These are phyloP conservation scores for Acropora tenuis DNA, from an alignment of 64 coral and sea anemone genomes.

Conservation along the genomic window DNA sequence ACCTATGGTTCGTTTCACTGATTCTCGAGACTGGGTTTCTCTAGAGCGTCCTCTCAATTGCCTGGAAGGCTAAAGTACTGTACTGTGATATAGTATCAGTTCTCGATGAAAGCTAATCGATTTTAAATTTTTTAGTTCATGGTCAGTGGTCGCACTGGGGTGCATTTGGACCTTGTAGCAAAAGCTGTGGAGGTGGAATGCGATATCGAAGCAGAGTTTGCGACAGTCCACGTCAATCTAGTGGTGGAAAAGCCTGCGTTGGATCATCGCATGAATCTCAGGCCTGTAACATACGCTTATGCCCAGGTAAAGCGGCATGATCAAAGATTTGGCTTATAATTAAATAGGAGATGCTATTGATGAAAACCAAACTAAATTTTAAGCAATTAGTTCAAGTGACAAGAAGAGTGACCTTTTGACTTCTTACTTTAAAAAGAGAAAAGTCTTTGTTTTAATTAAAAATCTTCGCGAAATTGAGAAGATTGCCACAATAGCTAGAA, in stretches of 20 bases:
- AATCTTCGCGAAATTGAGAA: too few species aligned
- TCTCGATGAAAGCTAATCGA: neutral
- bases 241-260: conserved; percentile 18
- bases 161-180: conserved; percentile 15
- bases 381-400: too few species aligned
- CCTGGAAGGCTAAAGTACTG: too few species aligned
- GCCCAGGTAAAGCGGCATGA: conserved; percentile 27
- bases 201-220: conserved; percentile 13
- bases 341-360: neutral
- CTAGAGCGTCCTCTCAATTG: too few species aligned
- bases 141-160: conserved; percentile 38
- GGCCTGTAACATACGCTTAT: conserved; percentile 27
- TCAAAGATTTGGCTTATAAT: neutral
- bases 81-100: too few species aligned
- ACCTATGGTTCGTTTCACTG: too few species aligned
- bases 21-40: too few species aligned
- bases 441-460: too few species aligned
- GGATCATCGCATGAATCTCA: conserved; percentile 33
- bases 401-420: too few species aligned
- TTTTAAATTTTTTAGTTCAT: conserved; percentile 11
- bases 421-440: too few species aligned
- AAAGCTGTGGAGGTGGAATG: conserved; percentile 29
- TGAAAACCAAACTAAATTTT: too few species aligned
- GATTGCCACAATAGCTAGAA: too few species aligned
- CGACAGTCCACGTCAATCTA: conserved; percentile 40